Percentiles rank a stretch among this genome's conserved stretches.
Conservation (phyloP, 2,888 invertebrate genomes). For the Agriotes lineatus region DNA sequence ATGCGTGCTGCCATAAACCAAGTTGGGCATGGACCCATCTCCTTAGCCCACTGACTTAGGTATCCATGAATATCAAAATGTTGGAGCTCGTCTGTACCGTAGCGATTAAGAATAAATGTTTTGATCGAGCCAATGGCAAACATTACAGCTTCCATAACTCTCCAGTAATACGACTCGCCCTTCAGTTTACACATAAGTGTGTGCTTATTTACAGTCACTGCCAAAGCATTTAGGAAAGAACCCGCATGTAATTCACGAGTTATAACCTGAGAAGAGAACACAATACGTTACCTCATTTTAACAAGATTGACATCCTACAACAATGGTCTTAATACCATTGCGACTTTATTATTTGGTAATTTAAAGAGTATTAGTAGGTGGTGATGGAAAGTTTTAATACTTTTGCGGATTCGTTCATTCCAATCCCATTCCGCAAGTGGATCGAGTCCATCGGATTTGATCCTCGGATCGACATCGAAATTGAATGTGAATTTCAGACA, state of each 20-base stretch:
- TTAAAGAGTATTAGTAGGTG: too few species aligned
- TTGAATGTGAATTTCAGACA: too few species aligned
- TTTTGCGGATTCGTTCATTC: too few species aligned
- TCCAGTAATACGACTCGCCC: slow-evolving; percentile 38
- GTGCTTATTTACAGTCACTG: slow-evolving; percentile 23
- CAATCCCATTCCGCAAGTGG: too few species aligned
- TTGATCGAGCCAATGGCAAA: slow-evolving; percentile 32
- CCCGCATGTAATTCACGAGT: background rate
- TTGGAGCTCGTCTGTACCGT: slow-evolving; percentile 2
- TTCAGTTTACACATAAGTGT: slow-evolving; percentile 13
- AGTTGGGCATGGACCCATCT: slow-evolving; percentile 32
- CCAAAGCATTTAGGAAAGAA: slow-evolving; percentile 15
- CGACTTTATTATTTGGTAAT: too few species aligned
- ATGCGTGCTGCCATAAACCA: slow-evolving; percentile 34
- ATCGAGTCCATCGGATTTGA: too few species aligned
- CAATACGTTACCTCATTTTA: too few species aligned
- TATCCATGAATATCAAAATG: slow-evolving; percentile 29
- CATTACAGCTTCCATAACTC: slow-evolving; percentile 36
- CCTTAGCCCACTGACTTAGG: slow-evolving; percentile 33
- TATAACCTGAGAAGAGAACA: background rate
- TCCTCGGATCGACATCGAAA: too few species aligned
- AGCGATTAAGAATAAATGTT: slow-evolving; percentile 22
- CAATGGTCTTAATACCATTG: too few species aligned
- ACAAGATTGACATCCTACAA: too few species aligned
- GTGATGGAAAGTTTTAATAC: too few species aligned